Evolutionary conservation across 2,888 invertebrate genomes (phyloP), one percentile per base, ranked within the genome.

Genomic region (Ophraella communa): DNA sequence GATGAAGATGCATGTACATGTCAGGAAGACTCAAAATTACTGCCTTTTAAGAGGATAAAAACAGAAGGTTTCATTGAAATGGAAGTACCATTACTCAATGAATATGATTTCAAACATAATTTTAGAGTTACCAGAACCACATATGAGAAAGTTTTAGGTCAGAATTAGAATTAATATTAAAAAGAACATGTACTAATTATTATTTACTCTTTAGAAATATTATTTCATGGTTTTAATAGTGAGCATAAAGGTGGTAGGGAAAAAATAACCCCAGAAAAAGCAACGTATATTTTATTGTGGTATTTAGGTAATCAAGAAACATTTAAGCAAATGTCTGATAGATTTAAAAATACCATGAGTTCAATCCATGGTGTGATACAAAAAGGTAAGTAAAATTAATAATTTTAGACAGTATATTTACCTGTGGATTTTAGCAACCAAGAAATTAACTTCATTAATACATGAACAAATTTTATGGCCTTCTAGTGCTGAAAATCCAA

Each of bases 231-330:
- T 49, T 66, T 66, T 24, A 45, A 35, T 17, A 64, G 62, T 39
- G 62, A 62, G n/a, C 62, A 64, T 33, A 60, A 61, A 51, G 64
- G 66, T 4, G 66, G 60, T 8, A 58, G 62, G 54, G 62, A 68
- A 14, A 64, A 23, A 54, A 64, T 68, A 33, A 56, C 52, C 20
- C 64, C 68, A 7, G 54, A 57, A 44, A 68, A 68, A 58, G 68
- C 66, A 8, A 44, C 66, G 2, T 66, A 62, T 18, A 53, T 68
- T n/a, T 60, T 68, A 45, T 18, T 68, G 27, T 68, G 68, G 68
- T 68, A 66, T 59, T 64, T 68, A 35, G 66, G 65, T 3, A 64
- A 60, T 23, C 55, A 62, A 44, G 68, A 68, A 55, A 64, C 64
- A 7, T 66, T 62, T 56, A 62, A 62, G n/a, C 66, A 66, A 51